Conservation (phyloP, 2,797 vertebrate genomes). For the Sebastolobus alascanus region DNA sequence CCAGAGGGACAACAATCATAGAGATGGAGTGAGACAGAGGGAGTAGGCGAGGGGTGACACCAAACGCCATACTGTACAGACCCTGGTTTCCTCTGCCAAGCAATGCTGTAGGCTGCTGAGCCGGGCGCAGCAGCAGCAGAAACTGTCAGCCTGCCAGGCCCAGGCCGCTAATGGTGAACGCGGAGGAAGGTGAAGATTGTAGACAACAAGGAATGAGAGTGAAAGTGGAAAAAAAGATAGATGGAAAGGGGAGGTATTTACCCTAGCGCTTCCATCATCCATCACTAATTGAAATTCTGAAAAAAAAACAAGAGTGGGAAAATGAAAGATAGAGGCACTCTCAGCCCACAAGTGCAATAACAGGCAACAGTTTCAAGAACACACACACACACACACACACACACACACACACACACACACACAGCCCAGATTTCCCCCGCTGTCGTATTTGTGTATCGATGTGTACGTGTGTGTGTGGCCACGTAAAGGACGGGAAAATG, state of each 20-base stretch:
- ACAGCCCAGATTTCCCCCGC: slow-evolving; percentile 1
- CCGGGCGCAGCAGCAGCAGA: slow-evolving; percentile 22
- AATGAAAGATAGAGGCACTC: slow-evolving; percentile 12
- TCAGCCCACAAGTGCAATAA: slow-evolving; percentile 39
- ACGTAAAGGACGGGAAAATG: not conserved
- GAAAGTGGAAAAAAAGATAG: slow-evolving; percentile 1
- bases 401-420: not conserved
- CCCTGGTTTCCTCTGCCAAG: slow-evolving; percentile 37
- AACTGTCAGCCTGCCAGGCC: slow-evolving; percentile 43
- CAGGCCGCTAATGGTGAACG: slow-evolving; percentile 23
- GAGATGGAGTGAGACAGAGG: not conserved
- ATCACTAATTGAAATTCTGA: slow-evolving; percentile 1
- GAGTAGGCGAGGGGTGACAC: not conserved
- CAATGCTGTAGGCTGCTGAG: slow-evolving; percentile 34
- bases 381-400: not conserved
- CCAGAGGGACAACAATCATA: slow-evolving; percentile 21
- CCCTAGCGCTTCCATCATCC: not conserved
- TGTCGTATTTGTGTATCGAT: not conserved
- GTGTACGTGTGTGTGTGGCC: not conserved
- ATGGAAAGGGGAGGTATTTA: slow-evolving; percentile 9
- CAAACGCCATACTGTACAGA: slow-evolving; percentile 3
- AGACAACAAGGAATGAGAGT: slow-evolving; percentile 10
- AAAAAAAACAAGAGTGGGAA: slow-evolving; percentile 1
- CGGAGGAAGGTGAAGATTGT: slow-evolving; percentile 27
- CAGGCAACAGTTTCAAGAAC: not conserved